Percentiles rank a stretch among this genome's conserved stretches.
Conservation (phyloP, 2,113 vertebrate species). For the Maccullochella peelii region DNA sequence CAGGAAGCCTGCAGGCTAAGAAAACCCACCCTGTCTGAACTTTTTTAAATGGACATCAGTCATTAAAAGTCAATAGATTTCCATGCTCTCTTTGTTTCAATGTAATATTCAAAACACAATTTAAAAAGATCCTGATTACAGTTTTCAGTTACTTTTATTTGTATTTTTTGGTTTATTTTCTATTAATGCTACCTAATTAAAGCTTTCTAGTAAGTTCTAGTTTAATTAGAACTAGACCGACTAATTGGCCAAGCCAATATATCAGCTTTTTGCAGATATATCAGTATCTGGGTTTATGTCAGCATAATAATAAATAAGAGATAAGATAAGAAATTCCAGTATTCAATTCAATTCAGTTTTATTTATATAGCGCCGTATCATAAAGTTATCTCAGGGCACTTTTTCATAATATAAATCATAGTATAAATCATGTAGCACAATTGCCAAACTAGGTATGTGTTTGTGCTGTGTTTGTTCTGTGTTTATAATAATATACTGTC, state of each 20-base stretch:
- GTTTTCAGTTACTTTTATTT: neutral
- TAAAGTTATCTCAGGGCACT: too few relatives aligned
- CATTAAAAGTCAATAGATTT: neutral
- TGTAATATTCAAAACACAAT: neutral
- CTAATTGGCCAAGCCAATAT: neutral
- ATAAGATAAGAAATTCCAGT: neutral
- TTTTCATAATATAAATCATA: too few relatives aligned
- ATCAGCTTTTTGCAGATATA: neutral
- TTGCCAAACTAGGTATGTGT: too few relatives aligned
- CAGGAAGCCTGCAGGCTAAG: neutral
- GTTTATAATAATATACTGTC: neutral
- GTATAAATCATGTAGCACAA: too few relatives aligned
- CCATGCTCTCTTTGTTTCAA: neutral
- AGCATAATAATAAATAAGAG: too few relatives aligned
- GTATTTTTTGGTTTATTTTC: neutral
- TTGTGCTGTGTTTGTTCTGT: too few relatives aligned
- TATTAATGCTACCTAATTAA: neutral
- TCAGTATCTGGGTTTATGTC: neutral
- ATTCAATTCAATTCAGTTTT: too few relatives aligned
- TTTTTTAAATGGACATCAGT: constrained; percentile 7
- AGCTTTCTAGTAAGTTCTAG: neutral
- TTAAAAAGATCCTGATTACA: neutral
- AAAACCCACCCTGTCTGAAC: neutral
- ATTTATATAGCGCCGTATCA: too few relatives aligned
- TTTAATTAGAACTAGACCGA: too few relatives aligned